Conservation (phyloP, 2,797 vertebrate species). For the Etheostoma nigrum region DNA sequence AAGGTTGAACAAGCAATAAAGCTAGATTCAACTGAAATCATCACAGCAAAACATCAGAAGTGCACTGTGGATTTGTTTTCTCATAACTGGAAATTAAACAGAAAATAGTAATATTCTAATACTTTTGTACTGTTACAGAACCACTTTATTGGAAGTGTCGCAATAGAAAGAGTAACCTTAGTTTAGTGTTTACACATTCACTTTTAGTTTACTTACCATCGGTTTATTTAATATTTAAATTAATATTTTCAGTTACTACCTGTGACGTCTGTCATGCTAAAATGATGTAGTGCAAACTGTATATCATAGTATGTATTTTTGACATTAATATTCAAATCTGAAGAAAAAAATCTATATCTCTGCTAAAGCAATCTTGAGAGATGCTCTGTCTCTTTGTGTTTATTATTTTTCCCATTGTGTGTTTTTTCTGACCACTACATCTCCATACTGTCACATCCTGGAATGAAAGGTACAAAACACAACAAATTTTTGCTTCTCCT, state of each 20-base stretch:
- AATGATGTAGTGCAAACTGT: constrained; percentile 99
- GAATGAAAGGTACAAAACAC: neutral
- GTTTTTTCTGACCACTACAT: neutral
- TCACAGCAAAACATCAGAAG: constrained; percentile 84
- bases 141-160: constrained; percentile 98
- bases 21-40: constrained; percentile 64
- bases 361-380: constrained; percentile 86
- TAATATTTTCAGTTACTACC: constrained; percentile 97
- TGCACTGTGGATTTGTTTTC: constrained; percentile 89
- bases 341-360: constrained; percentile 92
- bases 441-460: neutral
- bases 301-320: constrained; percentile 99
- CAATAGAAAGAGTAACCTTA: constrained; percentile 96
- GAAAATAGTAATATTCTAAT: constrained; percentile 90
- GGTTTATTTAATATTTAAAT: constrained; percentile 99
- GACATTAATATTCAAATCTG: constrained; percentile 98
- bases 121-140: constrained; percentile 96
- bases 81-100: constrained; percentile 92
- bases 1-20: constrained; percentile 74
- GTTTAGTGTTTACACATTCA: constrained; percentile 98
- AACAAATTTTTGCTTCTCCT: neutral
- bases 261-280: constrained; percentile 96
- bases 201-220: constrained; percentile 88
- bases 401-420: neutral
- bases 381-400: constrained; percentile 62